These are phyloP conservation scores for Bambusicola thoracicus DNA, from an alignment of 2,113 vertebrate species.

Conservation along the genomic window DNA sequence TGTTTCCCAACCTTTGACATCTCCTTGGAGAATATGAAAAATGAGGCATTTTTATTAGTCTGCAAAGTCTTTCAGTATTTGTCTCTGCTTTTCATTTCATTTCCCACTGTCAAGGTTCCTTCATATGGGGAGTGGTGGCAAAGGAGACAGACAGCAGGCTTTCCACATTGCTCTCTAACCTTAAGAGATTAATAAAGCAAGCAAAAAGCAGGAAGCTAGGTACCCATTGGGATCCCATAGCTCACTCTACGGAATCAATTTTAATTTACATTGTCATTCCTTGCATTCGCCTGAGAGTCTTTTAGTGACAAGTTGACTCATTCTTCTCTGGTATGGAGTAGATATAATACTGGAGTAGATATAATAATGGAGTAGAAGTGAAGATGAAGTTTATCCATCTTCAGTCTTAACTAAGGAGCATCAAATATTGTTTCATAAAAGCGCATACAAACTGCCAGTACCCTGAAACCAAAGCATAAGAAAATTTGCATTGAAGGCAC, in stretches of 20 bases:
- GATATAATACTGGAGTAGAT: no score
- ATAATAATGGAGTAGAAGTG: neutral
- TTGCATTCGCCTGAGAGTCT: neutral
- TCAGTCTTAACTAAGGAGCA: neutral
- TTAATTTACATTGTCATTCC: neutral
- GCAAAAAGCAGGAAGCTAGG: neutral
- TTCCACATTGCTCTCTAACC: neutral
- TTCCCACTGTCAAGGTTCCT: neutral
- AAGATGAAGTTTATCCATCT: neutral
- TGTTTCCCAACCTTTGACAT: neutral
- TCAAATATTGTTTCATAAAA: neutral
- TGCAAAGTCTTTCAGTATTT: neutral
- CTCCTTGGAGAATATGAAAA: neutral
- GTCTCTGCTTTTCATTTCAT: neutral
- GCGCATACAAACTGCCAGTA: neutral
- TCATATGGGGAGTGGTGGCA: neutral
- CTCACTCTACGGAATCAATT: neutral
- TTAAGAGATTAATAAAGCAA: neutral
- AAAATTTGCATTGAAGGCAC: neutral
- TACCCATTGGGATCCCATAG: neutral
- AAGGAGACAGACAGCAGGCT: accelerated
- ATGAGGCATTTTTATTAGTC: neutral
- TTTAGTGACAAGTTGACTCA: neutral
- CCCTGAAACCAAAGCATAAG: neutral
- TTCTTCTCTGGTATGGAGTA: neutral